Conservation (phyloP, 2,888 invertebrate genomes). For the Hoplodrina ambigua region DNA sequence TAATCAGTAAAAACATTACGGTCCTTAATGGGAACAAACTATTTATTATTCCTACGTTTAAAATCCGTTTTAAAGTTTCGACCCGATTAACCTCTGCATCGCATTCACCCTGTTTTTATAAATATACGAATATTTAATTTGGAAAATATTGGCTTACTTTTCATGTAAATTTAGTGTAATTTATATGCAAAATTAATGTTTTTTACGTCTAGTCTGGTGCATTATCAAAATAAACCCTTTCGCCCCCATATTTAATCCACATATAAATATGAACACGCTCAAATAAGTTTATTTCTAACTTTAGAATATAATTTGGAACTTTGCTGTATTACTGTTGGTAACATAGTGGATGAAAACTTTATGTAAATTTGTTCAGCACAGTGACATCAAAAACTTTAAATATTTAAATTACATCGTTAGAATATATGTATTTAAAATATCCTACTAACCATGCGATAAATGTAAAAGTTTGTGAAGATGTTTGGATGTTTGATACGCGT, state of each 20-base stretch:
- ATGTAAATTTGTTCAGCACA: slow-evolving; percentile 49
- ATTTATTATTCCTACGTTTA: too few species aligned
- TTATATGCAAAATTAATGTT: background rate
- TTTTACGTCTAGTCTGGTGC: background rate
- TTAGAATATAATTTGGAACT: slow-evolving; percentile 31
- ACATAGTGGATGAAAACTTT: slow-evolving; percentile 43
- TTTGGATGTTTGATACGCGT: too few species aligned
- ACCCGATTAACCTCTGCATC: too few species aligned
- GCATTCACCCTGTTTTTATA: background rate
- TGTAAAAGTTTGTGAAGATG: too few species aligned
- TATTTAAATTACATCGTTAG: slow-evolving; percentile 40
- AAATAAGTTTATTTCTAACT: slow-evolving; percentile 36
- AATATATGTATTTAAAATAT: slow-evolving; percentile 14
- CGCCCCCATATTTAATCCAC: slow-evolving; percentile 1
- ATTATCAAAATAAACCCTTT: slow-evolving; percentile 12
- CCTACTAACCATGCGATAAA: too few species aligned
- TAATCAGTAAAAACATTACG: too few species aligned
- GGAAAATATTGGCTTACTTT: background rate
- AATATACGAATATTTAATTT: background rate
- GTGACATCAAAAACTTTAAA: slow-evolving; percentile 41
- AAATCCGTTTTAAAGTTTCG: too few species aligned
- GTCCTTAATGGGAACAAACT: too few species aligned
- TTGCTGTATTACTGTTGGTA: slow-evolving; percentile 28
- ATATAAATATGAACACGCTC: slow-evolving; percentile 28
- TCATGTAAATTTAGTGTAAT: background rate